phyloP scores from a whole-genome alignment of 2,113 vertebrate species.

The Natator depressus region DNA sequence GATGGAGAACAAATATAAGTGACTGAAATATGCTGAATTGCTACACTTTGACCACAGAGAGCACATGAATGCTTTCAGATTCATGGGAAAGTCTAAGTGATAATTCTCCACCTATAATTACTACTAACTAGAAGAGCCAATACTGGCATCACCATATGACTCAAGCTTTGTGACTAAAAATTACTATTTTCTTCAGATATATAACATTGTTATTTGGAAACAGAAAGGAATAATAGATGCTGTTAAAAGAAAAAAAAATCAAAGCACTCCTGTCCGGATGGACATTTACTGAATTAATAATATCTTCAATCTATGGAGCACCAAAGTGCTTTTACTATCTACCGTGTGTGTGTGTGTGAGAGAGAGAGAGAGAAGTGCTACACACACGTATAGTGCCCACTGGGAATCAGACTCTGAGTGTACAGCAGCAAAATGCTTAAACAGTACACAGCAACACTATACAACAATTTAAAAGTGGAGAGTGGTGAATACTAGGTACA shows the following conservation, averaged over 20 bases:
- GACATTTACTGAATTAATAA: constrained; percentile 50
- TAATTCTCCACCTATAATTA: neutral
- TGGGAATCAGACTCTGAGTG: neutral
- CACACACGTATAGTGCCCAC: neutral
- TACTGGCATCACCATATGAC: neutral
- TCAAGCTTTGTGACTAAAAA: constrained; percentile 41
- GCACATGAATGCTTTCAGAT: neutral
- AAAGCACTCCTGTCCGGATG: constrained; percentile 30
- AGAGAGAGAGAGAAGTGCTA: neutral
- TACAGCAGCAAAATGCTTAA: neutral
- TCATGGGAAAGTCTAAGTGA: neutral
- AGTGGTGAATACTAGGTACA: neutral
- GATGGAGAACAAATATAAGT: constrained; percentile 33
- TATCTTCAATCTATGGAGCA: constrained; percentile 53
- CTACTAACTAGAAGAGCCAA: constrained; percentile 20
- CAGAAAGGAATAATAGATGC: constrained; percentile 12
- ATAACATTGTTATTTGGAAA: constrained; percentile 45
- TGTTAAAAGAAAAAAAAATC: constrained; percentile 26
- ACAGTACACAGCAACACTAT: neutral
- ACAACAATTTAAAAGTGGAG: neutral
- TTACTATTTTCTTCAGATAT: constrained; percentile 44
- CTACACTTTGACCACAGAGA: neutral
- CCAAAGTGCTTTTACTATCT: constrained; percentile 57
- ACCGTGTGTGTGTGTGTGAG: neutral
- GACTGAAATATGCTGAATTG: neutral